Evolutionary conservation across 1,140 invertebrate genomes (phyloP).

Genomic region (Drosophila watanabei): DNA sequence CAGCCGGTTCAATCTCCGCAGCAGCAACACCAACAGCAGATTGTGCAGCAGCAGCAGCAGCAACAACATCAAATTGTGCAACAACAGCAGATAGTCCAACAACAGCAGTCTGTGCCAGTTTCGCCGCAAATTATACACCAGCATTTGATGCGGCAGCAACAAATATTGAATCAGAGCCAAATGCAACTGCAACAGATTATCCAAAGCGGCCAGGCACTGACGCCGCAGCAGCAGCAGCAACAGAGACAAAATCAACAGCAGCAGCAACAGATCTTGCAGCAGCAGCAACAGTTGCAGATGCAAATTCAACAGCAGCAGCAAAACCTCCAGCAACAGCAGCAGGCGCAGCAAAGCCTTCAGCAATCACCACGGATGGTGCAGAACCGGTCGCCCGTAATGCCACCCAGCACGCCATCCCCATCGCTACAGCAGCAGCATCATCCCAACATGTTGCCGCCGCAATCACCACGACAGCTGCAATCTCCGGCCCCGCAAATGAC

Average conservation of each 20-base stretch:
- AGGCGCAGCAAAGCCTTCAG: slow-evolving; percentile 68
- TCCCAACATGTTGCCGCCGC: slow-evolving; percentile 74
- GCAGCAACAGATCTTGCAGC: slow-evolving; percentile 62
- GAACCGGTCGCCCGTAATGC: slow-evolving; percentile 73
- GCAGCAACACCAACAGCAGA: slow-evolving; percentile 41
- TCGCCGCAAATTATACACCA: slow-evolving; percentile 81
- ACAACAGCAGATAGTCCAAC: slow-evolving; percentile 53
- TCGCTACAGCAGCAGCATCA: slow-evolving; percentile 78
- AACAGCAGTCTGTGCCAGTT: slow-evolving; percentile 65
- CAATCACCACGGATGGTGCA: slow-evolving; percentile 86
- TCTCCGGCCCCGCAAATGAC: slow-evolving; percentile 85
- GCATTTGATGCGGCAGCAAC: slow-evolving; percentile 73
- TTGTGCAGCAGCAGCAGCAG: slow-evolving; percentile 45
- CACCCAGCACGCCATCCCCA: slow-evolving; percentile 64
- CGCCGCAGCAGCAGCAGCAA: slow-evolving; percentile 74
- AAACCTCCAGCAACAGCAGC: slow-evolving; percentile 75
- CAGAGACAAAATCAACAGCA: slow-evolving; percentile 61
- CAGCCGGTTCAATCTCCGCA: slow-evolving; percentile 74
- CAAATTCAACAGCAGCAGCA: slow-evolving; percentile 73
- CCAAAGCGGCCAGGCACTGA: slow-evolving; percentile 72
- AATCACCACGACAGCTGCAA: slow-evolving; percentile 78
- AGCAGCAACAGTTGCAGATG: slow-evolving; percentile 69
- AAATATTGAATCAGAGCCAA: slow-evolving; percentile 77
- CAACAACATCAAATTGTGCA: slow-evolving; percentile 49
- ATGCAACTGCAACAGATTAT: slow-evolving; percentile 83